Evolutionary conservation across 2,113 vertebrate genomes (phyloP).

Genomic region (Galbula dea): DNA sequence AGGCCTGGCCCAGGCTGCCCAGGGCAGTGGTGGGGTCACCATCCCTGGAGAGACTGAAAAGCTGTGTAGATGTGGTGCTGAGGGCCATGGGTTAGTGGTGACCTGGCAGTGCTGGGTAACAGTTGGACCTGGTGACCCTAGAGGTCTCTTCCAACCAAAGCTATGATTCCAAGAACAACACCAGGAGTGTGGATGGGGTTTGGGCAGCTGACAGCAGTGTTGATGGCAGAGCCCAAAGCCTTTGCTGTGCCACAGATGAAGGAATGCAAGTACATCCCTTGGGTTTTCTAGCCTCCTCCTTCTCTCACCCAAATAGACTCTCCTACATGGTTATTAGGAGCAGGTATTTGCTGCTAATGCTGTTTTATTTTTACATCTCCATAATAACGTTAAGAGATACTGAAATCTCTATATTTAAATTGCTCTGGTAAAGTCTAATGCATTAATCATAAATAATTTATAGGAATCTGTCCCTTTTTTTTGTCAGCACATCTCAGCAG

Average conservation of each 20-base stretch:
- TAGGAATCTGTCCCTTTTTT: not conserved
- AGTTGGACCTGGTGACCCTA: too few species aligned
- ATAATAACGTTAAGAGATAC: not conserved
- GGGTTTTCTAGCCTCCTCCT: not conserved
- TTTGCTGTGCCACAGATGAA: fast-evolving
- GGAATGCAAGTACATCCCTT: fast-evolving
- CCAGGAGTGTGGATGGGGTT: fast-evolving
- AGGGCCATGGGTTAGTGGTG: too few species aligned
- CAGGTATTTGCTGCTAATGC: not conserved
- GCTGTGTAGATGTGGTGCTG: too few species aligned
- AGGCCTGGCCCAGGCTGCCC: too few species aligned
- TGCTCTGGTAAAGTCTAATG: not conserved
- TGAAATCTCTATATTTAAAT: not conserved
- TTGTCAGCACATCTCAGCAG: not conserved
- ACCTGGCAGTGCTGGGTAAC: too few species aligned
- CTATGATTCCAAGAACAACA: too few species aligned
- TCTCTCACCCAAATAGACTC: not conserved
- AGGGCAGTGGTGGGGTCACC: too few species aligned
- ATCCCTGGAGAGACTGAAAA: too few species aligned
- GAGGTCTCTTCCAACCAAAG: too few species aligned
- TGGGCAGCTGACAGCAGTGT: not conserved
- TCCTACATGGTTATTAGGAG: not conserved
- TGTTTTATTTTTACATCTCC: not conserved
- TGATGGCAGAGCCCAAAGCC: not conserved
- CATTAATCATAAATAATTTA: conserved; percentile 55